Percentiles rank a stretch among this genome's conserved stretches.
phyloP scores from a whole-genome alignment of 2,888 invertebrate species.

The Trissoscelio sp. region DNA sequence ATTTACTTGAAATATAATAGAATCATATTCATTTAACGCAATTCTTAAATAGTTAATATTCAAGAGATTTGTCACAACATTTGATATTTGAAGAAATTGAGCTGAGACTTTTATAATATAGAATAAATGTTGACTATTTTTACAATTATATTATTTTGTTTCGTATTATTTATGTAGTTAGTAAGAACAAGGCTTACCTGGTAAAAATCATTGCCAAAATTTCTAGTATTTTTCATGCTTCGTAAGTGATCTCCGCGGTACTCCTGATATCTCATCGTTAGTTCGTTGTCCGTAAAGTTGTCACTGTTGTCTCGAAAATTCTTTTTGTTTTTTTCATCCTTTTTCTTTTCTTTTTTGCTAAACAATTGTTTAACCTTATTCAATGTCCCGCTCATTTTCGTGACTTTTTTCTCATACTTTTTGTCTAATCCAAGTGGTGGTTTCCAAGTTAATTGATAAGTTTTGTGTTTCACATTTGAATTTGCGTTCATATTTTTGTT shows the following conservation, averaged over 20 bases:
- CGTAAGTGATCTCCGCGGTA: slow-evolving; percentile 81
- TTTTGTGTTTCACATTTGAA: slow-evolving; percentile 70
- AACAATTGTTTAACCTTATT: slow-evolving; percentile 90
- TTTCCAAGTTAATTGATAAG: slow-evolving; percentile 77
- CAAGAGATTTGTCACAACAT: no score
- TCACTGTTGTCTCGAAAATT: slow-evolving; percentile 76
- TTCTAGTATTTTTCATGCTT: slow-evolving; percentile 80
- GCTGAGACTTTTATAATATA: no score
- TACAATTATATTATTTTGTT: no score
- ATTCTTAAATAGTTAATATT: no score
- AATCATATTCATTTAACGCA: no score
- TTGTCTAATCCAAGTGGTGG: slow-evolving; percentile 80
- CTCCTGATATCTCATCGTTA: slow-evolving; percentile 81
- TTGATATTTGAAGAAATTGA: no score
- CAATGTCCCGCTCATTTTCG: slow-evolving; percentile 81
- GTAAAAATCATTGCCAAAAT: slow-evolving; percentile 81
- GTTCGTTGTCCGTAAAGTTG: slow-evolving; percentile 81
- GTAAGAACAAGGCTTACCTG: slow-evolving; percentile 78
- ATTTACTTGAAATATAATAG: no score
- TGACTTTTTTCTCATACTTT: slow-evolving; percentile 81
- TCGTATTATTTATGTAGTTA: no score
- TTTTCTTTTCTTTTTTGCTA: slow-evolving; percentile 89
- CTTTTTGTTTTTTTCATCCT: slow-evolving; percentile 84
- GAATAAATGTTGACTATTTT: no score
- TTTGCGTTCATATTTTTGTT: slow-evolving; percentile 85